A percentile compares a stretch with the other conserved stretches of the same genome.
Evolutionary conservation across 2,888 invertebrate species (phyloP).

Genomic region (Hirtodrosophila histrioides): DNA sequence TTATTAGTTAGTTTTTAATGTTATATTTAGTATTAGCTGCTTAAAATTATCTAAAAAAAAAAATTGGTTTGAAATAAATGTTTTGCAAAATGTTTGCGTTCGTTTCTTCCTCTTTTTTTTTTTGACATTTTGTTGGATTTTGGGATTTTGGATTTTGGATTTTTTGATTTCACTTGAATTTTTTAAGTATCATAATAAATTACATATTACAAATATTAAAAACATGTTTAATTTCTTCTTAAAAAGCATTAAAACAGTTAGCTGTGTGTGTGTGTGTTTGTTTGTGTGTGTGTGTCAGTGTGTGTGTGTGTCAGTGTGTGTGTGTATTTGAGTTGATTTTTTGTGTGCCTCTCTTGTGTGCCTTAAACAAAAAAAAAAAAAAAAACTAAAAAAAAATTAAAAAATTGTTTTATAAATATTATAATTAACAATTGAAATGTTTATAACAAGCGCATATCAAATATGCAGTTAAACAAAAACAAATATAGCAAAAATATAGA

Average conservation of each 20-base stretch:
- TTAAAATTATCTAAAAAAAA: conserved; percentile 60
- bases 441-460: conserved; percentile 45
- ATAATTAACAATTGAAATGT: conserved; percentile 38
- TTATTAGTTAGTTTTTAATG: conserved; percentile 56
- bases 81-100: conserved; percentile 40
- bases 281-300: conserved; percentile 11
- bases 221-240: conserved; percentile 31
- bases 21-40: conserved; percentile 63
- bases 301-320: conserved; percentile 22
- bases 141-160: conserved; percentile 16
- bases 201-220: conserved; percentile 50
- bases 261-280: conserved; percentile 37
- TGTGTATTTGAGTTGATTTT: conserved; percentile 39
- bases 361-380: conserved; percentile 27
- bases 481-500: conserved; percentile 24
- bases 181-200: conserved; percentile 55
- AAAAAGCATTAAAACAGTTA: conserved; percentile 59
- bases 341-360: conserved; percentile 58
- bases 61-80: conserved; percentile 45
- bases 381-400: conserved; percentile 31
- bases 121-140: conserved; percentile 17
- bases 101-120: conserved; percentile 30
- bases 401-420: conserved; percentile 18
- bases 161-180: conserved; percentile 19
- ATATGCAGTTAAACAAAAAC: conserved; percentile 50